A percentile compares a stretch with the other conserved stretches of the same genome.
Evolutionary conservation across 2,797 vertebrate species (phyloP).

Genomic region (Dipus sagitta): DNA sequence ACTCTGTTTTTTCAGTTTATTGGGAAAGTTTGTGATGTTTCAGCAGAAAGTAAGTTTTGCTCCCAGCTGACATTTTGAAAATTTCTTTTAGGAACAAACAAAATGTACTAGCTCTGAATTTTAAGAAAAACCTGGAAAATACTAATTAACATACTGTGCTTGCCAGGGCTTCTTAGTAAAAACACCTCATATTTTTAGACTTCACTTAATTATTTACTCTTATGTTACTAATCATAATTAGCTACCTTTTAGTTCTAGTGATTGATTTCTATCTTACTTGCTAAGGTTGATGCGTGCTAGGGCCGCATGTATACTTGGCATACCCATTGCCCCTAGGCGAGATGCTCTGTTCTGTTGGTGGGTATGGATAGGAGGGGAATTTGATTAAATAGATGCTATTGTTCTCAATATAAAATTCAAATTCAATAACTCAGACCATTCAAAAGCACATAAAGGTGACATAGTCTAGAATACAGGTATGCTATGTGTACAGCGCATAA

Average conservation of each 20-base stretch:
- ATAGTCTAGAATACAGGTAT: not conserved
- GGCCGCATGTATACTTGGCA: not conserved
- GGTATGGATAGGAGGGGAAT: not conserved
- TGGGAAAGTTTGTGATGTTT: slow-evolving; percentile 38
- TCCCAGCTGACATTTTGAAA: slow-evolving; percentile 33
- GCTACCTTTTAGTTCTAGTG: not conserved
- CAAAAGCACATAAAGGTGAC: not conserved
- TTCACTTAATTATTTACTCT: not conserved
- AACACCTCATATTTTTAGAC: not conserved
- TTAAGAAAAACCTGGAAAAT: slow-evolving; percentile 30
- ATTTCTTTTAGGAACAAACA: slow-evolving; percentile 41
- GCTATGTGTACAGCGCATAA: not conserved
- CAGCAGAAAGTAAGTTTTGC: not conserved
- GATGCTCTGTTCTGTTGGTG: slow-evolving; percentile 7
- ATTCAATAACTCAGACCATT: slow-evolving; percentile 31
- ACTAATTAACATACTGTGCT: not conserved
- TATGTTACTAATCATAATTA: not conserved
- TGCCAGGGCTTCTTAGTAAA: slow-evolving; percentile 6
- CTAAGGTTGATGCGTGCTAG: not conserved
- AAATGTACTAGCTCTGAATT: not conserved
- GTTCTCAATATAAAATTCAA: not conserved
- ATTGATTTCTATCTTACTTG: not conserved
- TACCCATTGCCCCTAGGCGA: not conserved
- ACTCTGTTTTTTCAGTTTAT: slow-evolving; percentile 24
- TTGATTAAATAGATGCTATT: not conserved